Conservation (phyloP, 1,140 invertebrate species). For the Octopus sinensis region DNA sequence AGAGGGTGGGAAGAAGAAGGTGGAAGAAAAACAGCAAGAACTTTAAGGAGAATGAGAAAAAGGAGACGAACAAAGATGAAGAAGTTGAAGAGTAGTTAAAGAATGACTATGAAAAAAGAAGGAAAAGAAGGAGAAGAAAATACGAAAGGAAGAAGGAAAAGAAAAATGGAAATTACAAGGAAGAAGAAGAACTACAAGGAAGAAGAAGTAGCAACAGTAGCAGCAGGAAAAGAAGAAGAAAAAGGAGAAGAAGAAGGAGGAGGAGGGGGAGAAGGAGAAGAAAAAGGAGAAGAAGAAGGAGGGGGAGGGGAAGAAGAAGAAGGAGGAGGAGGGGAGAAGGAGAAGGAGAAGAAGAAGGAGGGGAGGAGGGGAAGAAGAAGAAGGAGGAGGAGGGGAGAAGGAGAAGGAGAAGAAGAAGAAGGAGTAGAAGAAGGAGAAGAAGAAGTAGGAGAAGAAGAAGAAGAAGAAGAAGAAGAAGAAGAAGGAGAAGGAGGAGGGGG, state of each 20-base stretch:
- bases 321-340: slow-evolving; percentile 15
- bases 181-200: too few relatives aligned
- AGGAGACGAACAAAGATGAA: too few relatives aligned
- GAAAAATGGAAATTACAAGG: neutral
- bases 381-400: slow-evolving; percentile 17
- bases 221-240: neutral
- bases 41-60: neutral
- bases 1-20: neutral
- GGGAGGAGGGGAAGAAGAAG: slow-evolving; percentile 19
- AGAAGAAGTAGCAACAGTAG: neutral
- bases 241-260: neutral
- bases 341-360: slow-evolving; percentile 17
- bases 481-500: neutral
- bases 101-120: neutral
- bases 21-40: neutral
- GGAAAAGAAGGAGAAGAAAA: neutral
- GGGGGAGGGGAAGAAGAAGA: slow-evolving; percentile 15
- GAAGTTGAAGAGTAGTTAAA: too few relatives aligned
- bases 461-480: slow-evolving; percentile 18
- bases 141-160: neutral
- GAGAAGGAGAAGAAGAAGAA: slow-evolving; percentile 20
- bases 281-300: neutral
- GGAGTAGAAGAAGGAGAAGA: slow-evolving; percentile 19
- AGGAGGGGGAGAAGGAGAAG: neutral
- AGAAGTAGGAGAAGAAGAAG: slow-evolving; percentile 16